Conservation (phyloP, 2,113 vertebrate species). For the Chitala chitala region DNA sequence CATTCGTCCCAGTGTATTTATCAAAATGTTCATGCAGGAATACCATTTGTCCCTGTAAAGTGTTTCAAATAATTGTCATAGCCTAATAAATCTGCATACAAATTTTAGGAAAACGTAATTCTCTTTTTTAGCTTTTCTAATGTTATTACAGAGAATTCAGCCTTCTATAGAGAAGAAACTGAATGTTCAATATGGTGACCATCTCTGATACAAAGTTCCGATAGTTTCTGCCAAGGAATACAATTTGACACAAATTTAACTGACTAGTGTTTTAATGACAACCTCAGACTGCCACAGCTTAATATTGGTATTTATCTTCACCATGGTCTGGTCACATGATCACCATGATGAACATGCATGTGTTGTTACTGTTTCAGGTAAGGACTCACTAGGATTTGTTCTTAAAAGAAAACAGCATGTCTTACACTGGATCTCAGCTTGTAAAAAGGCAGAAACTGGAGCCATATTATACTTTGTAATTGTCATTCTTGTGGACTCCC, state of each 20-base stretch:
- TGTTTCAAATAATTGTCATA: too few species aligned
- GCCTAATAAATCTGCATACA: too few species aligned
- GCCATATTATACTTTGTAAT: background rate
- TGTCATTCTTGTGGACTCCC: background rate
- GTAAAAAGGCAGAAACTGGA: background rate
- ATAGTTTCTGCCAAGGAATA: background rate
- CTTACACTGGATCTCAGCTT: background rate
- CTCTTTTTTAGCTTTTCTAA: too few species aligned
- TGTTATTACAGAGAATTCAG: too few species aligned
- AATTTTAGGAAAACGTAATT: too few species aligned
- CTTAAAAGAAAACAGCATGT: background rate
- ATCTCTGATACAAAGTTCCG: background rate
- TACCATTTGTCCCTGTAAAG: too few species aligned
- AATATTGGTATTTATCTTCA: too few species aligned
- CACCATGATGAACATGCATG: background rate
- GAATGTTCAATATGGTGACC: background rate
- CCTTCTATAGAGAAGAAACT: too few species aligned
- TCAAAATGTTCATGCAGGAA: too few species aligned
- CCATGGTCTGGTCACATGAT: too few species aligned
- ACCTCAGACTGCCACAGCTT: background rate
- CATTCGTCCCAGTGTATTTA: too few species aligned
- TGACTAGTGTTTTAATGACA: background rate
- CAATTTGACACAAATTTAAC: background rate
- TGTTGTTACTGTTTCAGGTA: constrained; percentile 3
- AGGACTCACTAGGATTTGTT: background rate